Conservation (phyloP, 1,140 invertebrate genomes). For the Pseudomyrmex gracilis region DNA sequence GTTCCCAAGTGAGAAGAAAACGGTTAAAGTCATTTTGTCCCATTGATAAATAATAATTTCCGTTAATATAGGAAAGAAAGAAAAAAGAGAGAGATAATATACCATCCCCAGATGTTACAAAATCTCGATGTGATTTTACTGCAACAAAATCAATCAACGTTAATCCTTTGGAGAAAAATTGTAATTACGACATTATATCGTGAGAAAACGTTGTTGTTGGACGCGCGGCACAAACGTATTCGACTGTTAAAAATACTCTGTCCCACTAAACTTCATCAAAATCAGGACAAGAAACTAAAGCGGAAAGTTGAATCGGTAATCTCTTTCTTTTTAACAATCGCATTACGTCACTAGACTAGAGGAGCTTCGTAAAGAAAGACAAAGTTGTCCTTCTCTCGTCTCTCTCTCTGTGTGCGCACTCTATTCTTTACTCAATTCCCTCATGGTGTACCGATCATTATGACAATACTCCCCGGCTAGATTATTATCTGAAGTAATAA, state of each 20-base stretch:
- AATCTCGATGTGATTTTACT: conserved; percentile 34
- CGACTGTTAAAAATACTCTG: not conserved
- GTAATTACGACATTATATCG: conserved; percentile 32
- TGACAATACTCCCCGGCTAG: not conserved
- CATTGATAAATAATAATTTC: conserved; percentile 45
- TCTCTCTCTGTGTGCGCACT: not conserved
- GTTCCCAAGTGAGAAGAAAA: conserved; percentile 46
- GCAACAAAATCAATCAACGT: conserved; percentile 53
- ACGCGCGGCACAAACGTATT: conserved; percentile 2
- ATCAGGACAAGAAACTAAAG: conserved; percentile 26
- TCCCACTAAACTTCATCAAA: conserved; percentile 32
- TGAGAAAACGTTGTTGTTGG: conserved; percentile 37
- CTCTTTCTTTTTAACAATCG: conserved; percentile 35
- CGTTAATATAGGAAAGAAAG: conserved; percentile 20
- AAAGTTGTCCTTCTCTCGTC: conserved; percentile 36
- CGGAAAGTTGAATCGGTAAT: conserved; percentile 8
- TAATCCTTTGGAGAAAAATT: conserved; percentile 39
- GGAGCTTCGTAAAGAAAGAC: conserved; percentile 27
- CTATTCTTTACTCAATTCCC: conserved; percentile 39
- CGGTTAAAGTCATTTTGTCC: conserved; percentile 42
- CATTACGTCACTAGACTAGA: conserved; percentile 25
- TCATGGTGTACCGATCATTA: conserved; percentile 20
- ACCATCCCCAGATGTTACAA: conserved; percentile 2
- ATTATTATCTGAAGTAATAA: conserved; percentile 32
- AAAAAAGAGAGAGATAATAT: conserved; percentile 11